Evolutionary conservation across 1,140 invertebrate species (phyloP).

Genomic region (Macrobrachium rosenbergii): DNA sequence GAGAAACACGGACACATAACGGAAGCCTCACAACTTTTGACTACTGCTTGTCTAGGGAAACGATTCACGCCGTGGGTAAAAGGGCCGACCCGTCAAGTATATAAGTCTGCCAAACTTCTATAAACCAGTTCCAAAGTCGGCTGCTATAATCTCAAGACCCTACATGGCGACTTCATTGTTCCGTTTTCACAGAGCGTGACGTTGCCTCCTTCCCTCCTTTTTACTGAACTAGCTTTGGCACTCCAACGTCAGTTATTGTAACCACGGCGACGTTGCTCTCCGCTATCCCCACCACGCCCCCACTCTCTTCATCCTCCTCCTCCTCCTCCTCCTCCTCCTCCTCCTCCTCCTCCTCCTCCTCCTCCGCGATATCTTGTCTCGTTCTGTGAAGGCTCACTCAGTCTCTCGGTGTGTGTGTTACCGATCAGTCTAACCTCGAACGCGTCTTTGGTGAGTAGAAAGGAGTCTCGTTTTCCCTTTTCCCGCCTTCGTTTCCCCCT

Average conservation of each 20-base stretch:
- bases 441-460: neutral
- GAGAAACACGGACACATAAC: too few species aligned
- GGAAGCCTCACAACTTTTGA: too few species aligned
- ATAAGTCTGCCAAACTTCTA: too few species aligned
- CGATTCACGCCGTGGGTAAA: too few species aligned
- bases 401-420: neutral
- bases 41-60: too few species aligned
- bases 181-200: neutral
- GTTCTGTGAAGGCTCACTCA: neutral
- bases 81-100: too few species aligned
- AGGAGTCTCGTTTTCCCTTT: too few species aligned
- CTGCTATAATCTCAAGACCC: neutral
- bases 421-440: neutral
- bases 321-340: neutral
- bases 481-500: too few species aligned
- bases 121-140: neutral
- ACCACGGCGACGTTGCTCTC: too few species aligned
- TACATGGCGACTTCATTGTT: neutral
- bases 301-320: neutral
- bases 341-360: neutral
- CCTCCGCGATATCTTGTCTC: neutral
- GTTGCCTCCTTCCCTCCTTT: neutral
- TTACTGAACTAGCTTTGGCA: too few species aligned
- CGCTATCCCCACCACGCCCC: neutral
- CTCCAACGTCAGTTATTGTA: too few species aligned